Evolutionary conservation across 2,797 vertebrate species (phyloP).

Genomic region (Micromesistius poutassou): DNA sequence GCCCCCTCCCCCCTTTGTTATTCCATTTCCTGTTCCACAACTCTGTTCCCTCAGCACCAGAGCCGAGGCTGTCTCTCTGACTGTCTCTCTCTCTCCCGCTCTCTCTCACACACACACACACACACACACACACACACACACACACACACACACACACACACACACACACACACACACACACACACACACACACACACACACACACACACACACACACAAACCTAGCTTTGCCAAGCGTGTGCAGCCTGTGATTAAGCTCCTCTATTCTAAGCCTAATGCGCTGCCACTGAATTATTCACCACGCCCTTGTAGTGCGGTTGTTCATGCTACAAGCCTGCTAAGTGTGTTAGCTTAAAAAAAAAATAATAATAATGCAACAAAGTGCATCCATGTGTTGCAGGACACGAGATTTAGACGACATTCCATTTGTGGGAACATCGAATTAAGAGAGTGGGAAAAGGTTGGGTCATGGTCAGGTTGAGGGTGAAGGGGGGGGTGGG

Average conservation of each 20-base stretch:
- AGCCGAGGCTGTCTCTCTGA: too few relatives aligned
- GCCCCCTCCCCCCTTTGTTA: too few relatives aligned
- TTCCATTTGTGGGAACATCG: slow-evolving; percentile 49
- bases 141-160: too few relatives aligned
- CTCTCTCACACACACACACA: too few relatives aligned
- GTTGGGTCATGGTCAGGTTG: slow-evolving; percentile 9
- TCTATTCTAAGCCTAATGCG: slow-evolving; percentile 67
- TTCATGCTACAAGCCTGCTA: slow-evolving; percentile 68
- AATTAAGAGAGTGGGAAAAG: slow-evolving; percentile 61
- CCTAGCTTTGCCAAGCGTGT: slow-evolving; percentile 48
- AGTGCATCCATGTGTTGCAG: slow-evolving; percentile 63
- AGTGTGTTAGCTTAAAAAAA: slow-evolving; percentile 70
- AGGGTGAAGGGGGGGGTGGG: too few relatives aligned
- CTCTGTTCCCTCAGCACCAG: too few relatives aligned
- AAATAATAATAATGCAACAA: slow-evolving; percentile 74
- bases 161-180: too few relatives aligned
- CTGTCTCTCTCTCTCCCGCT: too few relatives aligned
- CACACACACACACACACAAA: too few relatives aligned
- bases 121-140: too few relatives aligned
- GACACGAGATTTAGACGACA: slow-evolving; percentile 4
- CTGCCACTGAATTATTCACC: slow-evolving; percentile 71
- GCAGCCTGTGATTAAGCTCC: slow-evolving; percentile 71
- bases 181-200: too few relatives aligned
- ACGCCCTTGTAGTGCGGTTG: slow-evolving; percentile 55
- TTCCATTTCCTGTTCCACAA: too few relatives aligned